A percentile compares a stretch with the other conserved stretches of the same genome.
Conservation (phyloP, 2,113 vertebrate genomes). For the Ceuthmochares aereus region DNA sequence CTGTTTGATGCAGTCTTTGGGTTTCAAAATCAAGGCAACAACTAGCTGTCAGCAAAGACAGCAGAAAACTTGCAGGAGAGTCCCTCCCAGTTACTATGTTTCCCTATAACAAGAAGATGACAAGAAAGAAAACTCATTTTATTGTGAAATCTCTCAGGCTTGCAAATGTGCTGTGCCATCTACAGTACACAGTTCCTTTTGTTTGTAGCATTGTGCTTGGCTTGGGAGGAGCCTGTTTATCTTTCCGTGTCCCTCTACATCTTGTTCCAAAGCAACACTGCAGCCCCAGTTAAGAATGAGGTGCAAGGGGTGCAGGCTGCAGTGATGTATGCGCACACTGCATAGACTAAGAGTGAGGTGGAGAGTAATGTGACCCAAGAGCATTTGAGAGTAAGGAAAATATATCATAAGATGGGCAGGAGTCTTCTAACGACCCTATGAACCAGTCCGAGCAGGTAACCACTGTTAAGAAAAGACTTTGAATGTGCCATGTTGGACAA, state of each 20-base stretch:
- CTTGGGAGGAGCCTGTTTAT: neutral
- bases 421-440: rapidly evolving
- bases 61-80: neutral
- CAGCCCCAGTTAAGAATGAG: rapidly evolving
- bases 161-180: neutral
- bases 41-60: neutral
- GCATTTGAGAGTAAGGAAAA: neutral
- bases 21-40: slow-evolving; percentile 13
- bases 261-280: neutral
- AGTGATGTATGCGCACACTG: neutral
- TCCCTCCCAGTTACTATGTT: neutral
- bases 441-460: neutral
- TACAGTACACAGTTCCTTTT: neutral
- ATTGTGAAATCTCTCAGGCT: neutral
- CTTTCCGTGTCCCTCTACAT: neutral
- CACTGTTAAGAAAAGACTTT: neutral
- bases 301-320: neutral
- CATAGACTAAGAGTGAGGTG: neutral
- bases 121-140: slow-evolving; percentile 5
- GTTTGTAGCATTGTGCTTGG: neutral
- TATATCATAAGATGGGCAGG: neutral
- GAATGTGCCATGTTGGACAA: too few relatives aligned
- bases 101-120: neutral
- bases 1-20: neutral
- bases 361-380: neutral